phyloP scores from a whole-genome alignment of 2,113 vertebrate species.

The Poecilia latipinna region DNA sequence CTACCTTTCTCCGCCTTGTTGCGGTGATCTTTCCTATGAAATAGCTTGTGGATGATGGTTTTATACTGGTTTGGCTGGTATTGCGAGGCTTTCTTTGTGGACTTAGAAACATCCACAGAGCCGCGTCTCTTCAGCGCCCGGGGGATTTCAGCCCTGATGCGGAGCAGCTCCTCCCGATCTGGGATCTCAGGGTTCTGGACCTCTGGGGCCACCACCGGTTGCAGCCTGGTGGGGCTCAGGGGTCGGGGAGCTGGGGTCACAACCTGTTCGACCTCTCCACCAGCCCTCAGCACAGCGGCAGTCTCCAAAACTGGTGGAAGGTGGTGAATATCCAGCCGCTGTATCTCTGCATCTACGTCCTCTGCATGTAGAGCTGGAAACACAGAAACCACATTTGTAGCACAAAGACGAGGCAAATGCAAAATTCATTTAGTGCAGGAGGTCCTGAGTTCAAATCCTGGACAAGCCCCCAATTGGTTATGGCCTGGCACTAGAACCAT shows the following conservation, averaged over 20 bases:
- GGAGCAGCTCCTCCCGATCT: slow-evolving; percentile 82
- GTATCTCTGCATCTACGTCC: slow-evolving; percentile 83
- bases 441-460: too few relatives aligned
- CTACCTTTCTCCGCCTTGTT: slow-evolving; percentile 55
- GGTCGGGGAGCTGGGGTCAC: slow-evolving; percentile 75
- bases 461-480: too few relatives aligned
- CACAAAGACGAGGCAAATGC: not conserved
- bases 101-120: slow-evolving; percentile 80
- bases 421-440: not conserved
- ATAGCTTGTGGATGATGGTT: slow-evolving; percentile 86
- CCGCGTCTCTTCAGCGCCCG: slow-evolving; percentile 87
- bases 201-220: slow-evolving; percentile 85
- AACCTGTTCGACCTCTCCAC: not conserved
- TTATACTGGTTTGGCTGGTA: slow-evolving; percentile 87
- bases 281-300: not conserved
- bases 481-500: too few relatives aligned
- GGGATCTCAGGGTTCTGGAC: slow-evolving; percentile 76
- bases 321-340: slow-evolving; percentile 61
- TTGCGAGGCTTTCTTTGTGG: slow-evolving; percentile 52
- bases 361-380: slow-evolving; percentile 64
- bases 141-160: slow-evolving; percentile 87
- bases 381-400: slow-evolving; percentile 18
- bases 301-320: slow-evolving; percentile 52
- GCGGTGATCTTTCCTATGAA: slow-evolving; percentile 62
- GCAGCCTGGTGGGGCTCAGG: slow-evolving; percentile 89